phyloP scores from a whole-genome alignment of 2,113 vertebrate species.

The Dasyornis broadbenti region DNA sequence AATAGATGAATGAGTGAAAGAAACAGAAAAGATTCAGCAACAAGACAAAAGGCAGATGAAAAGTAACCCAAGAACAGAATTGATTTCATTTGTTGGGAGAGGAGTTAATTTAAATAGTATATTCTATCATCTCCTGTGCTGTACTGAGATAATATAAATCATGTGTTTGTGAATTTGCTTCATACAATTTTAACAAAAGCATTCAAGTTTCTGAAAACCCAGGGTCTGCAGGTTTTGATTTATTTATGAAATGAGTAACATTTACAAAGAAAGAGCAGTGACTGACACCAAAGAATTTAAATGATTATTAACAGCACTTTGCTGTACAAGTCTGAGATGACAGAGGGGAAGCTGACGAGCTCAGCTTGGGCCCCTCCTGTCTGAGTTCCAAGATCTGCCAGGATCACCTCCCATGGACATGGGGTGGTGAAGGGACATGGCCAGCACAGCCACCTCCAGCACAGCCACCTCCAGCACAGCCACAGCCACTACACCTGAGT shows the following conservation, averaged over 20 bases:
- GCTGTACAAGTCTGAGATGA: slow-evolving; percentile 38
- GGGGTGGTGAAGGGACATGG: fast-evolving
- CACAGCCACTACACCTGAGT: neutral
- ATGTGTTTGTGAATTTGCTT: slow-evolving; percentile 94
- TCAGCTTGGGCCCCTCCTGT: neutral
- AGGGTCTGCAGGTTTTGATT: slow-evolving; percentile 81
- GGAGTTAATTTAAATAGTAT: slow-evolving; percentile 99
- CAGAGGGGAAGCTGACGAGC: neutral
- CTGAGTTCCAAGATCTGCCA: fast-evolving
- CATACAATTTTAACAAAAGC: slow-evolving; percentile 96
- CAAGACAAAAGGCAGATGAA: slow-evolving; percentile 99
- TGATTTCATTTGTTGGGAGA: slow-evolving; percentile 99
- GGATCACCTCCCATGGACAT: fast-evolving
- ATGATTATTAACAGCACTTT: slow-evolving; percentile 74
- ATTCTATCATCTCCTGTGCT: slow-evolving; percentile 90
- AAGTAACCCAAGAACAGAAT: slow-evolving; percentile 98
- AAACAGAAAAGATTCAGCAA: slow-evolving; percentile 99
- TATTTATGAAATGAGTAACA: slow-evolving; percentile 82
- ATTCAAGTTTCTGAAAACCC: slow-evolving; percentile 94
- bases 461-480: neutral
- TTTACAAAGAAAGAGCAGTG: slow-evolving; percentile 80
- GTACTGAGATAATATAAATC: slow-evolving; percentile 93
- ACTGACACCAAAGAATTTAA: slow-evolving; percentile 74
- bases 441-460: neutral
- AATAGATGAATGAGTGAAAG: slow-evolving; percentile 99